Percentiles rank a stretch among this genome's conserved stretches.
Evolutionary conservation across 92 coral and sea anemone species (phyloP).

Genomic region (Paragorgia papillata): DNA sequence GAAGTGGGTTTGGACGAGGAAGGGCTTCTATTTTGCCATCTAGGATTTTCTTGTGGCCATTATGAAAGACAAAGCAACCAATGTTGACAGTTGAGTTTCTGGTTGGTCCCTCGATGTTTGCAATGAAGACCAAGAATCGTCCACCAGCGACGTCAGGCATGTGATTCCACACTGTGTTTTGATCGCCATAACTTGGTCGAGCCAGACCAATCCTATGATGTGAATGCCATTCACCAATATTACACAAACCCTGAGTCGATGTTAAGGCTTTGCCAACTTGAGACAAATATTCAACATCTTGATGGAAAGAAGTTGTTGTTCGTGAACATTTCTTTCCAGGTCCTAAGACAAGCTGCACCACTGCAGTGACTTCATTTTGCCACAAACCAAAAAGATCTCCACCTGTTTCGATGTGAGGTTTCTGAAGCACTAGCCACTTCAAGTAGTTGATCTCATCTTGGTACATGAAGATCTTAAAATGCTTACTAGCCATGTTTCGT

Average conservation of each 20-base stretch:
- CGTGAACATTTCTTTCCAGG: too few relatives aligned
- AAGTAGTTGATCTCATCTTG: conserved; percentile 19
- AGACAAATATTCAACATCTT: conserved; percentile 69
- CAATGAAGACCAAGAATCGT: conserved; percentile 80
- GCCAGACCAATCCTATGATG: too few relatives aligned
- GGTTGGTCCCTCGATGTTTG: conserved; percentile 55
- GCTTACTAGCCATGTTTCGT: too few relatives aligned
- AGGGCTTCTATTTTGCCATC: neutral
- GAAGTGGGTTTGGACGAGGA: too few relatives aligned
- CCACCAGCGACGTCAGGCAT: conserved; percentile 43
- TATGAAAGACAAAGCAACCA: too few relatives aligned
- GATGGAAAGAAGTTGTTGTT: conserved; percentile 67
- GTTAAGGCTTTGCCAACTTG: conserved; percentile 69
- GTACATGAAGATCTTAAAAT: conserved; percentile 19
- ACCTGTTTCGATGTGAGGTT: conserved; percentile 34
- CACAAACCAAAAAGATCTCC: too few relatives aligned
- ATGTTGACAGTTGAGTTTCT: too few relatives aligned
- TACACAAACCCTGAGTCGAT: conserved; percentile 52
- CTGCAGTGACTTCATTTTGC: conserved; percentile 51
- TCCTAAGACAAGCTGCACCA: conserved; percentile 52
- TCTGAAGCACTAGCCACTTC: conserved; percentile 30
- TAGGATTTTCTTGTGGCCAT: too few relatives aligned
- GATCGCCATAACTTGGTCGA: conserved; percentile 82
- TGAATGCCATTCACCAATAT: too few relatives aligned
- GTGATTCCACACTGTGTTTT: conserved; percentile 64